phyloP scores from a whole-genome alignment of 2,888 invertebrate species.

The Thysanoteuthis rhombus region DNA sequence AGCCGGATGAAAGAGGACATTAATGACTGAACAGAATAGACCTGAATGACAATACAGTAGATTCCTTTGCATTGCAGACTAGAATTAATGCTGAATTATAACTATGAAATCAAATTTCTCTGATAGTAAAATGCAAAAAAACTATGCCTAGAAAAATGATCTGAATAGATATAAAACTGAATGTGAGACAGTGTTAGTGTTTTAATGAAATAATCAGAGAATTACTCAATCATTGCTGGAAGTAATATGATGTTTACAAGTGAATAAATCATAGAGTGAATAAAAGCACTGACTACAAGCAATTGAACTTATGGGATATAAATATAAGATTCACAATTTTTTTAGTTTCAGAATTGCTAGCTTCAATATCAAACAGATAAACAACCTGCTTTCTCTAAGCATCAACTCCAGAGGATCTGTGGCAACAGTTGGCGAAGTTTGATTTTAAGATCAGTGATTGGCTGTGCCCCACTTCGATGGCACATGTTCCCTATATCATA shows the following conservation, averaged over 20 bases:
- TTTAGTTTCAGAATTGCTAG: background rate
- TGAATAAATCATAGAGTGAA: background rate
- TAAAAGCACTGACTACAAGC: background rate
- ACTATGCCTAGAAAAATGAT: background rate
- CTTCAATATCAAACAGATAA: background rate
- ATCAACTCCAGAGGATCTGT: background rate
- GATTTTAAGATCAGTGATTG: background rate
- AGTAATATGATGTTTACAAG: background rate
- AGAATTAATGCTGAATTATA: background rate
- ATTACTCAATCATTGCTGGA: background rate
- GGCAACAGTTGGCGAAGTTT: background rate
- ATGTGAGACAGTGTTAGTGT: background rate
- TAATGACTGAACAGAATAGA: background rate
- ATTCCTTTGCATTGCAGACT: background rate
- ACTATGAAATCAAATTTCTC: background rate
- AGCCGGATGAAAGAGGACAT: no score
- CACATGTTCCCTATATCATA: no score
- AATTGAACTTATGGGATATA: background rate
- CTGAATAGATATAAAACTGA: background rate
- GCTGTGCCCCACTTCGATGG: no score
- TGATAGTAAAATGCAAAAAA: background rate
- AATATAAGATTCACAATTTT: background rate
- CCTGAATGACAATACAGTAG: background rate
- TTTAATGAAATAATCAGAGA: background rate
- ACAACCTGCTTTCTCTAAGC: background rate